These are phyloP conservation scores for Myoxocephalus aenaeus DNA, from an alignment of 2,797 vertebrate genomes.

Conservation along the genomic window DNA sequence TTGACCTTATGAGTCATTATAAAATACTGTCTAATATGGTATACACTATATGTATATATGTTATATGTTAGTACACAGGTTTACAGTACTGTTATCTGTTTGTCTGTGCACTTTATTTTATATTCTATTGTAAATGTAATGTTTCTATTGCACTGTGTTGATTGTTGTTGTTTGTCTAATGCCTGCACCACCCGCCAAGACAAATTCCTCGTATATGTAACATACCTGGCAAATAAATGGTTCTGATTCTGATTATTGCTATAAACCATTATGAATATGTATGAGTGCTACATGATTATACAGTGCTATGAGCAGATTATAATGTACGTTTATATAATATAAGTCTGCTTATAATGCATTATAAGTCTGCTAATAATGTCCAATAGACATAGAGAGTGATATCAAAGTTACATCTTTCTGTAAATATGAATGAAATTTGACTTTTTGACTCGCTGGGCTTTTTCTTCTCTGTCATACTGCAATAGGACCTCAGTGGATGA, in stretches of 20 bases:
- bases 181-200: too few species aligned
- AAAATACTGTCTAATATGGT: not conserved
- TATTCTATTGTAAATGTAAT: too few species aligned
- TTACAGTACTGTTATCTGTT: too few species aligned
- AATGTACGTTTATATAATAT: not conserved
- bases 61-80: too few species aligned
- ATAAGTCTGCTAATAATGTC: not conserved
- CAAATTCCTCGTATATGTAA: too few species aligned
- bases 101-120: too few species aligned
- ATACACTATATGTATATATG: not conserved
- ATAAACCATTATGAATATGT: not conserved
- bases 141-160: too few species aligned
- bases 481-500: constrained; percentile 40
- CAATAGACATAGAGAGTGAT: not conserved
- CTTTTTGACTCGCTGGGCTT: constrained; percentile 7
- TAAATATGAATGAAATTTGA: constrained; percentile 28
- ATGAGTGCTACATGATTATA: not conserved
- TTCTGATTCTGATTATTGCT: not conserved
- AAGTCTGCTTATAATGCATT: not conserved
- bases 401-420: constrained; percentile 12
- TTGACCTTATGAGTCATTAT: too few species aligned
- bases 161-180: too few species aligned
- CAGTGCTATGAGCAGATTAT: not conserved
- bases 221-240: too few species aligned
- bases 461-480: constrained; percentile 22